Percentiles rank a stretch among this genome's conserved stretches.
Evolutionary conservation across 2,888 invertebrate genomes (phyloP).

Genomic region (Dione juno): DNA sequence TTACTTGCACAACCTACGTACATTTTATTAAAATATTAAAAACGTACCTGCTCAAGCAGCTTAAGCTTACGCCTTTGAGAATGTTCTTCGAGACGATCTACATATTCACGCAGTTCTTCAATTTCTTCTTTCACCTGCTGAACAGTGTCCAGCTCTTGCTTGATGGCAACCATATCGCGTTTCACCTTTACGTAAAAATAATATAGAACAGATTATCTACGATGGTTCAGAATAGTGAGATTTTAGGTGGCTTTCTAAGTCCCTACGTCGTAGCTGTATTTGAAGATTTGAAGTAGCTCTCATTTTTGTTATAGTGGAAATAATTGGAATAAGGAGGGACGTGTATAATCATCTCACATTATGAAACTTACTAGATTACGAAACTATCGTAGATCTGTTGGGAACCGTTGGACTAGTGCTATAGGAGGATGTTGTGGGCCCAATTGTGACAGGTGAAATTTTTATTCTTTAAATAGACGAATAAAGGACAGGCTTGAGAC

Average conservation of each 20-base stretch:
- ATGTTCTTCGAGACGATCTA: slow-evolving; percentile 95
- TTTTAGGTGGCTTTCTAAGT: not conserved
- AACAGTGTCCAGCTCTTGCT: slow-evolving; percentile 96
- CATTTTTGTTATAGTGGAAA: no score
- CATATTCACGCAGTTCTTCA: slow-evolving; percentile 95
- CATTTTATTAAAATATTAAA: slow-evolving; percentile 1
- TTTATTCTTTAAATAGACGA: not conserved
- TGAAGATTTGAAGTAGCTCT: not conserved
- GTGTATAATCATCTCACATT: no score
- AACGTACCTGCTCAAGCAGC: slow-evolving; percentile 93
- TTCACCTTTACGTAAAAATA: slow-evolving; percentile 84
- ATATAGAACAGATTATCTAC: not conserved
- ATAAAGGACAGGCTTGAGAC: no score
- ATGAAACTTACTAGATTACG: not conserved
- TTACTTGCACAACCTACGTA: not conserved
- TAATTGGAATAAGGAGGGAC: no score
- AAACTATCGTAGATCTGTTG: not conserved
- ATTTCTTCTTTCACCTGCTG: slow-evolving; percentile 98
- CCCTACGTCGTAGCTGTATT: not conserved
- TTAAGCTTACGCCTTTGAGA: slow-evolving; percentile 94
- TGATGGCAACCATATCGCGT: slow-evolving; percentile 97
- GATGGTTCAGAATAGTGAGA: not conserved
- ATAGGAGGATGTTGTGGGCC: not conserved
- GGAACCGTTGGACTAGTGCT: not conserved
- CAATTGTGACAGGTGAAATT: not conserved